phyloP scores from a whole-genome alignment of 2,888 invertebrate genomes.

The Drosophila recens region DNA sequence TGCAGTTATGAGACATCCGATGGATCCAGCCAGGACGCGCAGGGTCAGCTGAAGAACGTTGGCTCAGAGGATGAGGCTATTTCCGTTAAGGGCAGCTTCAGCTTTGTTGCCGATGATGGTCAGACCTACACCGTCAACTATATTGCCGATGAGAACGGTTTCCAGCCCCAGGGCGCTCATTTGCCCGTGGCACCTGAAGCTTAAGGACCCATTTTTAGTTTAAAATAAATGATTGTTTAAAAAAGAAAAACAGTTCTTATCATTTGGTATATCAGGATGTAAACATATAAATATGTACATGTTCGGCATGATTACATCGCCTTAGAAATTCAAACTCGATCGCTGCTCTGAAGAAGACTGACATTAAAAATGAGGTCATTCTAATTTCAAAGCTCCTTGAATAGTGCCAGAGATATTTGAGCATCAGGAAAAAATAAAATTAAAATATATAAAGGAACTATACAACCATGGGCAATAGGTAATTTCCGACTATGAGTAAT shows the following conservation, averaged over 20 bases:
- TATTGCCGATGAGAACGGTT: slow-evolving; percentile 84
- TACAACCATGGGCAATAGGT: not conserved
- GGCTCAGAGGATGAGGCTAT: slow-evolving; percentile 83
- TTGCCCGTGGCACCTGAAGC: slow-evolving; percentile 83
- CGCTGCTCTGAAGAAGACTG: not conserved
- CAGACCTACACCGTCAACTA: slow-evolving; percentile 86
- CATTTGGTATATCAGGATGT: not conserved
- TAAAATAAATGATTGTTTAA: slow-evolving; percentile 40
- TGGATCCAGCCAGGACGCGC: slow-evolving; percentile 59
- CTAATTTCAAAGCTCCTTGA: not conserved
- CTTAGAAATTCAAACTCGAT: too few species aligned
- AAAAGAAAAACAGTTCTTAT: slow-evolving; percentile 2
- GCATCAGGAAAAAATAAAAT: too few species aligned
- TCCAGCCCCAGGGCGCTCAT: slow-evolving; percentile 86
- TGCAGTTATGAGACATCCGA: slow-evolving; percentile 66
- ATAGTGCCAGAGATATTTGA: not conserved
- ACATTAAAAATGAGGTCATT: not conserved
- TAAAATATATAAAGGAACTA: not conserved
- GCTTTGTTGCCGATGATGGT: slow-evolving; percentile 86
- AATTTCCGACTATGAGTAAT: not conserved
- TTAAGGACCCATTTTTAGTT: slow-evolving; percentile 22
- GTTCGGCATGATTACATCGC: not conserved
- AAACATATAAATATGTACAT: not conserved
- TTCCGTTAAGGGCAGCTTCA: slow-evolving; percentile 72
- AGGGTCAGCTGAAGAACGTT: slow-evolving; percentile 44